A percentile compares a stretch with the other conserved stretches of the same genome.
phyloP scores from a whole-genome alignment of 2,888 invertebrate genomes.

The Cantharis lateralis region DNA sequence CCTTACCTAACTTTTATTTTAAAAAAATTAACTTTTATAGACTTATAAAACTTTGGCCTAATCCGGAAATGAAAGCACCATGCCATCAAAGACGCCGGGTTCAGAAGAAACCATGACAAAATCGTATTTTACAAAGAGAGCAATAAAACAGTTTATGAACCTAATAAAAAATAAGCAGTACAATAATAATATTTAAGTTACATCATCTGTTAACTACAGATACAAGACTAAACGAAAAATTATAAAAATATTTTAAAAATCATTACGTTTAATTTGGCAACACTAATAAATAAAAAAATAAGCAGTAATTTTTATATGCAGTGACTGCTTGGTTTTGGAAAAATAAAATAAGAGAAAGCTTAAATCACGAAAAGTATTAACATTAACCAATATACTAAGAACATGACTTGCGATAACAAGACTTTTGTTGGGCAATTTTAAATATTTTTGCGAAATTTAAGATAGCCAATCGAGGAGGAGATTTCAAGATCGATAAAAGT shows the following conservation, averaged over 20 bases:
- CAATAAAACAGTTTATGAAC: not conserved
- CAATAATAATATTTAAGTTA: not conserved
- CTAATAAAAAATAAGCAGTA: not conserved
- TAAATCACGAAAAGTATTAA: constrained; percentile 37
- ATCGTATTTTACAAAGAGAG: not conserved
- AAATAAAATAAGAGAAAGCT: constrained; percentile 32
- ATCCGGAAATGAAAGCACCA: not conserved
- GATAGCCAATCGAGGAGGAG: not conserved
- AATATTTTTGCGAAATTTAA: constrained; percentile 32
- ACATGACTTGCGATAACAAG: constrained; percentile 36
- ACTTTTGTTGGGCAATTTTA: constrained; percentile 27
- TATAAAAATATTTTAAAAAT: not conserved
- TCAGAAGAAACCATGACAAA: not conserved
- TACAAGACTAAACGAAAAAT: not conserved
- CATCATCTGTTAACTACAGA: not conserved
- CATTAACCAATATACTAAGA: constrained; percentile 37
- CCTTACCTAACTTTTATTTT: not conserved
- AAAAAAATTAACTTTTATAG: not conserved
- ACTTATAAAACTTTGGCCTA: not conserved
- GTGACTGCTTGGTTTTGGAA: not conserved
- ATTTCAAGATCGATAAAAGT: not conserved
- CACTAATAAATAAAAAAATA: not conserved
- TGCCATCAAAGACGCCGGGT: not conserved
- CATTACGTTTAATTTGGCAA: not conserved
- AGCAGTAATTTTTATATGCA: not conserved